These are phyloP conservation scores for Thymelicus acteon DNA, from an alignment of 2,888 invertebrate species.

Conservation along the genomic window DNA sequence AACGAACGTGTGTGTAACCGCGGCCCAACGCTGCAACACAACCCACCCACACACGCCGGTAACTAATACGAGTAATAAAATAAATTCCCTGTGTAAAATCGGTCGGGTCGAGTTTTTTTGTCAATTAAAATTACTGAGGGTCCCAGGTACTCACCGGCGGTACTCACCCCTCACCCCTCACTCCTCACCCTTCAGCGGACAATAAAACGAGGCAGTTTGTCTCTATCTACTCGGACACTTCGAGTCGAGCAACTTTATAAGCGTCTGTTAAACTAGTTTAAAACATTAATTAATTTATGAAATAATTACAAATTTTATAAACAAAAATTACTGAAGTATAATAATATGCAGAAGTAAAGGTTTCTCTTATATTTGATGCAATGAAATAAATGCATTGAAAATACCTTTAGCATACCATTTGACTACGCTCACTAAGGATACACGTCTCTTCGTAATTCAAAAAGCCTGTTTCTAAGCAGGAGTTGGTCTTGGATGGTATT, in stretches of 20 bases:
- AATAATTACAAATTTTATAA: too few relatives aligned
- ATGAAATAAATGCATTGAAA: too few relatives aligned
- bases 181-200: conserved; percentile 20
- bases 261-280: conserved; percentile 1
- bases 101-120: conserved; percentile 76
- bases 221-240: conserved; percentile 5
- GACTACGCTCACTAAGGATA: too few relatives aligned
- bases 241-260: conserved; percentile 1
- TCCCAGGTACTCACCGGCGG: conserved; percentile 67
- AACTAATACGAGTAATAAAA: conserved; percentile 74
- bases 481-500: too few relatives aligned
- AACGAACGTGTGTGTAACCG: neutral
- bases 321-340: too few relatives aligned
- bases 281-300: too few relatives aligned
- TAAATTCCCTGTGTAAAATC: conserved; percentile 79
- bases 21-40: conserved; percentile 29
- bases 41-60: conserved; percentile 59
- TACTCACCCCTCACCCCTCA: conserved; percentile 43
- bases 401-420: too few relatives aligned
- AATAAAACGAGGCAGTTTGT: conserved; percentile 10
- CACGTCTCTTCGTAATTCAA: too few relatives aligned
- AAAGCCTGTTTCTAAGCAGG: too few relatives aligned
- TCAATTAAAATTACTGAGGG: conserved; percentile 81
- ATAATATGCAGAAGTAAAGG: too few relatives aligned
- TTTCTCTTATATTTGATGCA: too few relatives aligned